Percentiles rank a stretch among this genome's conserved stretches.
phyloP scores from a whole-genome alignment of 2,797 vertebrate species.

The Liparis tanakae region DNA sequence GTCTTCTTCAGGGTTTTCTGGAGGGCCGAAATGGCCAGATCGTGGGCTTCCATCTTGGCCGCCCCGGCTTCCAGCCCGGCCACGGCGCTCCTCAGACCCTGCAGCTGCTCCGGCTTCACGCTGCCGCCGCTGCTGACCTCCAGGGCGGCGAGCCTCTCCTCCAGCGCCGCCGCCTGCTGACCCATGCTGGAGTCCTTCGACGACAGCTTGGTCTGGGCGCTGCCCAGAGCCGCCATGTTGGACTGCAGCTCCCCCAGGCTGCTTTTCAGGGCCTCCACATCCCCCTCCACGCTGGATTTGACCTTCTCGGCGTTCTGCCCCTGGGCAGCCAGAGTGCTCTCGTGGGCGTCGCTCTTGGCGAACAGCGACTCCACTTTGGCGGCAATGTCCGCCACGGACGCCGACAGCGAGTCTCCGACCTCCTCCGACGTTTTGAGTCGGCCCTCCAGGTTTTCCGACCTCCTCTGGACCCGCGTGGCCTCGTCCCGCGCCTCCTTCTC shows the following conservation, averaged over 20 bases:
- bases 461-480: slow-evolving; percentile 71
- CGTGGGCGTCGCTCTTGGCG: slow-evolving; percentile 75
- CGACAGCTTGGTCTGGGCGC: slow-evolving; percentile 72
- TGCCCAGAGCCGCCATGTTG: slow-evolving; percentile 63
- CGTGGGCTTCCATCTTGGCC: slow-evolving; percentile 86
- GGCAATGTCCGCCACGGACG: slow-evolving; percentile 65
- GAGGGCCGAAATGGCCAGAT: slow-evolving; percentile 82
- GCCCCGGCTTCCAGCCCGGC: slow-evolving; percentile 85
- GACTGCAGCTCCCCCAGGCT: slow-evolving; percentile 81
- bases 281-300: slow-evolving; percentile 74
- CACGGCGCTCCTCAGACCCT: slow-evolving; percentile 83
- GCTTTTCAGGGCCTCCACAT: slow-evolving; percentile 81
- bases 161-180: slow-evolving; percentile 56
- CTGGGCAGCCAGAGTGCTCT: slow-evolving; percentile 77
- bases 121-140: slow-evolving; percentile 61
- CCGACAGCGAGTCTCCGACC: slow-evolving; percentile 61
- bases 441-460: slow-evolving; percentile 78
- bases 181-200: slow-evolving; percentile 57
- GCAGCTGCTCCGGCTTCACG: slow-evolving; percentile 84
- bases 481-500: slow-evolving; percentile 66
- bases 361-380: slow-evolving; percentile 81
- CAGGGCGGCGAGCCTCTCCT: slow-evolving; percentile 49
- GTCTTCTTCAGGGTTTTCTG: slow-evolving; percentile 84
- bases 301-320: slow-evolving; percentile 63
- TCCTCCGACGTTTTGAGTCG: slow-evolving; percentile 84